Conservation (phyloP, 2,797 vertebrate species). For the Typhlichthys subterraneus region DNA sequence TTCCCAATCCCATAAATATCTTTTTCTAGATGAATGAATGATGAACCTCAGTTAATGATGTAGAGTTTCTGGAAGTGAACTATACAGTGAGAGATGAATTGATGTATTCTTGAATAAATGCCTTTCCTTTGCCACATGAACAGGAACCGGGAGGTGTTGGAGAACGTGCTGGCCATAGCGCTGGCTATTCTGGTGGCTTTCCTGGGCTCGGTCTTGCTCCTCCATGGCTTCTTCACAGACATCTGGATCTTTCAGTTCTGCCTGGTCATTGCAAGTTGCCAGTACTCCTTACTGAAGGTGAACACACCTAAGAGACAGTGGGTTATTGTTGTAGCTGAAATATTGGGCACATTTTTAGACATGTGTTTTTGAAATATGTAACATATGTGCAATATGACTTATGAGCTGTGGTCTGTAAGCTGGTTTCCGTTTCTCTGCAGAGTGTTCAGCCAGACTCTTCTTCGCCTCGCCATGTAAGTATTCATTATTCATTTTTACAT, state of each 20-base stretch:
- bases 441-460: constrained; percentile 99
- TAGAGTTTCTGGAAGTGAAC: too few species aligned
- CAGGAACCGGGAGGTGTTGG: constrained; percentile 96
- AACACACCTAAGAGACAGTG: constrained; percentile 4
- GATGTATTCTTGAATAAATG: background rate
- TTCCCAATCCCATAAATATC: too few species aligned
- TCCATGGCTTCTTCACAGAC: constrained; percentile 96
- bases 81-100: too few species aligned
- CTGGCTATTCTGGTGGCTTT: constrained; percentile 97
- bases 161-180: constrained; percentile 92
- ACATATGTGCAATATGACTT: background rate
- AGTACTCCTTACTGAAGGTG: constrained; percentile 97
- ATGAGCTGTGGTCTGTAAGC: background rate
- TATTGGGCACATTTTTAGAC: background rate
- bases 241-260: constrained; percentile 99
- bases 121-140: background rate
- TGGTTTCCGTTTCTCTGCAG: constrained; percentile 66
- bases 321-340: background rate
- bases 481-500: background rate
- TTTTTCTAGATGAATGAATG: too few species aligned
- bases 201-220: constrained; percentile 93
- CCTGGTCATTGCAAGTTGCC: constrained; percentile 97
- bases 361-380: background rate
- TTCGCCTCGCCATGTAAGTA: constrained; percentile 96
- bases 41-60: too few species aligned